Percentiles rank a stretch among this genome's conserved stretches.
phyloP scores from a whole-genome alignment of 2,797 vertebrate genomes.

The Brachyrhaphis roseni region DNA sequence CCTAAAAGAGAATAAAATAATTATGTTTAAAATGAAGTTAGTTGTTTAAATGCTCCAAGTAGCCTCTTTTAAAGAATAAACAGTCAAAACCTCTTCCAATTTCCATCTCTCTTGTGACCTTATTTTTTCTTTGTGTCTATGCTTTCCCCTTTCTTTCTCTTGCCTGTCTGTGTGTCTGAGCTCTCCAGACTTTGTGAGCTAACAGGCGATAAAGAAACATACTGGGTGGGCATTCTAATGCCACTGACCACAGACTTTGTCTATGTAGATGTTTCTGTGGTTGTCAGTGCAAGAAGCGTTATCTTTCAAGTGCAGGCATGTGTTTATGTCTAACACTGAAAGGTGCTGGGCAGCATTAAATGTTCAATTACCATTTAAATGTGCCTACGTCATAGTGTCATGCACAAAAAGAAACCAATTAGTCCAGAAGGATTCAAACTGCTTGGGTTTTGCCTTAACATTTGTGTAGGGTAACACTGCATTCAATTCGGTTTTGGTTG shows the following conservation, averaged over 20 bases:
- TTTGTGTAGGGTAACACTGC: constrained; percentile 48
- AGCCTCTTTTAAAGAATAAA: constrained; percentile 6
- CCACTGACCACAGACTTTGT: constrained; percentile 60
- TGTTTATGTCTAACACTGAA: constrained; percentile 68
- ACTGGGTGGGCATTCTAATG: constrained; percentile 54
- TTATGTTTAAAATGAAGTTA: not conserved
- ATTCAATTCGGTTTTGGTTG: constrained; percentile 36
- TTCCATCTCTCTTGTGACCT: constrained; percentile 25
- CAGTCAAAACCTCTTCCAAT: constrained; percentile 5
- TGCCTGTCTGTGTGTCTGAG: constrained; percentile 2
- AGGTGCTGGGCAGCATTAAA: constrained; percentile 63
- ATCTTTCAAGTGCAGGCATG: constrained; percentile 72
- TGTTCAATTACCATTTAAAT: constrained; percentile 79
- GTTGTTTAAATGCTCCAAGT: constrained; percentile 30
- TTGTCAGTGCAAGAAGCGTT: constrained; percentile 59
- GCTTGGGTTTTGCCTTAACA: constrained; percentile 56
- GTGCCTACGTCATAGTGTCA: constrained; percentile 65
- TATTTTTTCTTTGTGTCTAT: constrained; percentile 18
- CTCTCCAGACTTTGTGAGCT: constrained; percentile 36
- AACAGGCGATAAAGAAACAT: constrained; percentile 47
- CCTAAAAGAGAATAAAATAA: constrained; percentile 46
- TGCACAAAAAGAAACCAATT: constrained; percentile 65
- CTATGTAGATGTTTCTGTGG: constrained; percentile 49
- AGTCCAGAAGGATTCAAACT: constrained; percentile 53
- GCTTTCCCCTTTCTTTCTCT: not conserved